Conservation (phyloP, 2,888 invertebrate species). For the Alsophila aescularia region DNA sequence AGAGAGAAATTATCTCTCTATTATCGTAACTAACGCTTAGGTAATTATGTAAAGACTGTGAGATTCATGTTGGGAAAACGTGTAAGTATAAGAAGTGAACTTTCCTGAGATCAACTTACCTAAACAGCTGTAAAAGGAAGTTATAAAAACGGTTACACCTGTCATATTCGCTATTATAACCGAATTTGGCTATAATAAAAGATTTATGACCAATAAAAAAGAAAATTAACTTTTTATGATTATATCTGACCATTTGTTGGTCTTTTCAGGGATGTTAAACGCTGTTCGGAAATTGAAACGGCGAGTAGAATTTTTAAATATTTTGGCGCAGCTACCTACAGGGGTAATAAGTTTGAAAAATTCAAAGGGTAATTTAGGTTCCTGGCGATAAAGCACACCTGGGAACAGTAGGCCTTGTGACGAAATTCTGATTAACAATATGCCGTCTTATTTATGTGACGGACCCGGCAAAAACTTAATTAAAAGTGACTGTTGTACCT, state of each 20-base stretch:
- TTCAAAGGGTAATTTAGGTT: constrained; percentile 47
- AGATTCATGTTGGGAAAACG: too few species aligned
- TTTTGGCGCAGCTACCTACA: background rate
- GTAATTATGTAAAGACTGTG: too few species aligned
- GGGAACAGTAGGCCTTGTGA: constrained; percentile 29
- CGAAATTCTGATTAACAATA: constrained; percentile 45
- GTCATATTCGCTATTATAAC: constrained; percentile 12
- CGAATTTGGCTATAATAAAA: constrained; percentile 16
- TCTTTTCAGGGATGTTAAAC: constrained; percentile 14
- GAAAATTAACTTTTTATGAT: constrained; percentile 20
- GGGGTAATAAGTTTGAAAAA: constrained; percentile 40
- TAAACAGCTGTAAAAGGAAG: constrained; percentile 1
- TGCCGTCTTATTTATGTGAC: constrained; percentile 43
- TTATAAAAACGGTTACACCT: constrained; percentile 11
- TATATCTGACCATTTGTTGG: constrained; percentile 24
- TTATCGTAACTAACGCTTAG: too few species aligned
- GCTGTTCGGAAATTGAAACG: constrained; percentile 25
- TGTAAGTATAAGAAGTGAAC: too few species aligned
- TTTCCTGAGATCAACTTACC: background rate
- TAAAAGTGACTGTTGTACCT: constrained; percentile 25
- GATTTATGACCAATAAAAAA: constrained; percentile 17
- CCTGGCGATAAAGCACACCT: constrained; percentile 49
- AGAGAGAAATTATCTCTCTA: too few species aligned
- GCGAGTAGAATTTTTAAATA: constrained; percentile 25
- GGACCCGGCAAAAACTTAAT: constrained; percentile 36